Base-by-base conservation (phyloP, 92 coral and sea anemone species). In the Desmophyllum pertusum region DNA sequence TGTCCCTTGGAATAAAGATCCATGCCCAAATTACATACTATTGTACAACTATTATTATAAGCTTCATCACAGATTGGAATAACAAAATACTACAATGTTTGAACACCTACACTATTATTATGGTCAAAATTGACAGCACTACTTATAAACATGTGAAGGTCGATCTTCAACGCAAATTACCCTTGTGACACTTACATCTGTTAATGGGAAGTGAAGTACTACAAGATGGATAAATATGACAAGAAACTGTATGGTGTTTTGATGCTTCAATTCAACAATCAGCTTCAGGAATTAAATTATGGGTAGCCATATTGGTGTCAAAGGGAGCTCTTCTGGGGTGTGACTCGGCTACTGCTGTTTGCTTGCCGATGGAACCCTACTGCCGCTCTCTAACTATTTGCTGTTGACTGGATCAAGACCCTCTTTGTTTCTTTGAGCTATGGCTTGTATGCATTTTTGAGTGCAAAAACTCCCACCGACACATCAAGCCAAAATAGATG, bases 181-280 rank as follows among this genome's bases (percentile, higher is more conserved):
- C 72, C 72, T 67, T 42, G 40, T 23, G 55, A 29, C 77, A 72
- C 77, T 72, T 72, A 72, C 77, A 72, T 72, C 77, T 40, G 17
- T 23, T 23, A 6, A 59, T 14, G 29, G 33, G 66, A 59, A 18
- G 27, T 59, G 66, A 59, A 5, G 77, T 19, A 43, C 33, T 41
- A 72, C 77, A 41, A 10, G 77, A 10, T 41, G 77, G 10, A 72
- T 23, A 41, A 41, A 41, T 35, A 27, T 45, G 55, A 41, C 55
- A 72, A 72, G 77, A n/a, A n/a, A n/a, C n/a, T n/a, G n/a, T 41
- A 41, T 35, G 77, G 51, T 72, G 77, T 72, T 72, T 72, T 72
- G 77, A 72, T 72, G 77, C 77, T 11, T 72, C 77, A 72, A 72
- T 41, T 41, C 66, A 59, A 59, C 66, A 59, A 67, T 67, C 77